Evolutionary conservation across 2,113 vertebrate species (phyloP).

Genomic region (Mirounga angustirostris): DNA sequence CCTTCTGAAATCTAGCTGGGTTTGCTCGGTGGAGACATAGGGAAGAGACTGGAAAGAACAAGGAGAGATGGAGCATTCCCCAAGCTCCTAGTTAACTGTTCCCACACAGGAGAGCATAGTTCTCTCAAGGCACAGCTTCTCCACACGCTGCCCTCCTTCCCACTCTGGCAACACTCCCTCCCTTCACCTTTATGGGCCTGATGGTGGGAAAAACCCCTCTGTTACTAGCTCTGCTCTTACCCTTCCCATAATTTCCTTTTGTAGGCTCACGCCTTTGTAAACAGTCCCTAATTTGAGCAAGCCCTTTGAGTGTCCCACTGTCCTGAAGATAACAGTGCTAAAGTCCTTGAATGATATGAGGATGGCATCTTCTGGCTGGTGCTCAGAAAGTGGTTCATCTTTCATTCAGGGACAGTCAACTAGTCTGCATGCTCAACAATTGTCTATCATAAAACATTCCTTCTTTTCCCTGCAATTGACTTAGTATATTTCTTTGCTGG

Average conservation of each 20-base stretch:
- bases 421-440: neutral
- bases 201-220: neutral
- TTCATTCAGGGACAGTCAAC: neutral
- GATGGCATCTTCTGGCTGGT: neutral
- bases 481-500: neutral
- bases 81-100: too few relatives aligned
- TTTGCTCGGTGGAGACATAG: neutral
- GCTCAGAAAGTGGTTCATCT: neutral
- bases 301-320: neutral
- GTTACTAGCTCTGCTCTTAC: neutral
- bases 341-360: too few relatives aligned
- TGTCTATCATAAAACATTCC: neutral
- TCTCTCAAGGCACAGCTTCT: neutral
- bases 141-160: neutral
- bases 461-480: neutral
- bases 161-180: fast-evolving
- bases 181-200: neutral
- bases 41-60: neutral
- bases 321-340: neutral
- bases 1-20: neutral
- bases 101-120: too few relatives aligned
- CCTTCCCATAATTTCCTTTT: neutral
- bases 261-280: neutral
- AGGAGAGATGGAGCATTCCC: neutral
- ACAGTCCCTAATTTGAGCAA: neutral